Evolutionary conservation across 2,113 vertebrate genomes (phyloP).

Genomic region (Benitochromis conjunctus): DNA sequence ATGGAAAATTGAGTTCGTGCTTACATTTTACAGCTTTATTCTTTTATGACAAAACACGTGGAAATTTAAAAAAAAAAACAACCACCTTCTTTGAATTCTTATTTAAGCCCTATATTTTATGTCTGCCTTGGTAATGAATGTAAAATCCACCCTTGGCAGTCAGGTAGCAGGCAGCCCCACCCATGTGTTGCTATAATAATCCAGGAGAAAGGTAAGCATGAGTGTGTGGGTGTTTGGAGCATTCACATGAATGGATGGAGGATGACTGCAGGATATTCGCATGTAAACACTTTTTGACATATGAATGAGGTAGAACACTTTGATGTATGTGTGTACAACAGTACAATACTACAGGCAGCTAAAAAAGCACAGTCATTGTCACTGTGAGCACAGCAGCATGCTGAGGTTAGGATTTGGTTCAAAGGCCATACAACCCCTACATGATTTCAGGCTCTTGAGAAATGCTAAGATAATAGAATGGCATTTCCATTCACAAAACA

Average conservation of each 20-base stretch:
- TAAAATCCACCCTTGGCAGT: not conserved
- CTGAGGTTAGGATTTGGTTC: not conserved
- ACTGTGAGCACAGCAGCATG: too few species aligned
- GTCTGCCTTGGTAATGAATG: not conserved
- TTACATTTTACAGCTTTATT: not conserved
- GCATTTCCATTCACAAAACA: not conserved
- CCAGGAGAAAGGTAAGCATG: not conserved
- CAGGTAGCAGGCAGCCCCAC: not conserved
- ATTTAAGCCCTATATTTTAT: not conserved
- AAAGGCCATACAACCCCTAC: not conserved
- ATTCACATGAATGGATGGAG: not conserved
- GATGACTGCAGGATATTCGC: not conserved
- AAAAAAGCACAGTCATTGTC: not conserved
- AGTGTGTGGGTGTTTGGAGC: not conserved
- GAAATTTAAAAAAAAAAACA: not conserved
- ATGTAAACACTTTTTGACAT: not conserved
- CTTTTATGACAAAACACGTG: not conserved
- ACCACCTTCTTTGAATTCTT: not conserved
- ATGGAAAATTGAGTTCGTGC: not conserved
- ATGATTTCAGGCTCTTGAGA: not conserved
- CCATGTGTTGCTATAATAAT: not conserved
- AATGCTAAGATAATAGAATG: not conserved
- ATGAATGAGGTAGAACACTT: not conserved
- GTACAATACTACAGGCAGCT: not conserved
- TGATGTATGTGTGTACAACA: not conserved